Evolutionary conservation across 2,797 vertebrate species (phyloP), one percentile per base, ranked within the genome.

Genomic region (Diglossa cyanea): DNA sequence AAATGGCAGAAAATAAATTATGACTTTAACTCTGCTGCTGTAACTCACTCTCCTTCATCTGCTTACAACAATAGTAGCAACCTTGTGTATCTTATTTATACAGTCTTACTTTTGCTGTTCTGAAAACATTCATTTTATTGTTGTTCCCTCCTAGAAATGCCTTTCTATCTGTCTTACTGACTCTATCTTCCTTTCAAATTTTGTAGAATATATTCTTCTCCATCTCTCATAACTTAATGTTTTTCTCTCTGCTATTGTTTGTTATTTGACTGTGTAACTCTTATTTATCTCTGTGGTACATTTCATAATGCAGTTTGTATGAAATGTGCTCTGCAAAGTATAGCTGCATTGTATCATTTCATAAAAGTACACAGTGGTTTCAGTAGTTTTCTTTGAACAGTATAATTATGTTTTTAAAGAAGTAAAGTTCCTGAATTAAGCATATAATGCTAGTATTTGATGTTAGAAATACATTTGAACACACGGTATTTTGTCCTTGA

Each of bases 391-490:
- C 86, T 95, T 84, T 87, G 93, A 97, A 82, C 74, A 91, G 40
- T 95, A 82, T 92, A 93, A 92, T 97, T 88, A 89, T 50, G 45
- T 89, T 93, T 82, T 79, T 81, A 94, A 95, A 94, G 45, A 81
- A 87, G 20, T 50, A 68, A 93, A 78, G 33, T 88, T 90, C 67
- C 39, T 84, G 44, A 50, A 90, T 89, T 90, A 88, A 87, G 55
- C 79, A 17, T 76, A 74, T 81, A 73, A 86, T 62, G 51, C 60
- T 78, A 33, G 47, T 57, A 25, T 84, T 92, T 84, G 63, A 76
- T 95, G 60, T 63, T 86, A 79, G 63, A 85, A 90, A 76, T 68
- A 45, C 15, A 9, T 90, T 76, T 86, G 82, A 90, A 53, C 28
- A 53, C 12, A 50, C 15, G 21, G 44, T 62, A 76, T 78, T 93